phyloP scores from a whole-genome alignment of 2,797 vertebrate genomes.

The Ciconia nigra region DNA sequence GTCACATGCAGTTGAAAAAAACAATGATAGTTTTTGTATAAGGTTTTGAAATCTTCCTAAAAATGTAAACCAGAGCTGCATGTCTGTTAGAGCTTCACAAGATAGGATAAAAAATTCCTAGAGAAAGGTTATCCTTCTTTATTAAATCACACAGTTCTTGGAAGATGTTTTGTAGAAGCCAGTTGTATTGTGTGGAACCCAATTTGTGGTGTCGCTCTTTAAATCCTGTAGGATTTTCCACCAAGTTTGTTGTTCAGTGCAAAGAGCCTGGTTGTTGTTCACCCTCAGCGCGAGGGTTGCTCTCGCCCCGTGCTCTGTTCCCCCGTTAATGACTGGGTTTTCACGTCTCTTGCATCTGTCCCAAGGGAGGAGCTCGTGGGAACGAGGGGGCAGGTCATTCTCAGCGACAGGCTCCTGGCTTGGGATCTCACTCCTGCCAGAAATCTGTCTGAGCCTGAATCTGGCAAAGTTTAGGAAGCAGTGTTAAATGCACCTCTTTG shows the following conservation, averaged over 20 bases:
- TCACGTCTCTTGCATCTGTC: background rate
- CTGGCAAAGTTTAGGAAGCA: conserved; percentile 43
- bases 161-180: background rate
- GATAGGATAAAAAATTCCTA: background rate
- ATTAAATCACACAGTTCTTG: background rate
- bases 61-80: background rate
- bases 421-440: conserved; percentile 24
- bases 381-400: conserved; percentile 67
- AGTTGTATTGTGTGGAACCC: background rate
- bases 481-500: conserved; percentile 51
- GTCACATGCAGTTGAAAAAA: background rate
- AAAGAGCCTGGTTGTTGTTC: background rate
- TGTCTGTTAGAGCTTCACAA: background rate
- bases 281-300: background rate
- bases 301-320: background rate
- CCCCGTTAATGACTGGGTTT: background rate
- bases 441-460: conserved; percentile 50
- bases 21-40: background rate
- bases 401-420: conserved; percentile 59
- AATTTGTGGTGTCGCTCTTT: background rate
- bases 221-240: background rate
- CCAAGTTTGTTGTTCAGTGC: background rate
- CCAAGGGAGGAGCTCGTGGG: conserved; percentile 71
- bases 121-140: background rate
- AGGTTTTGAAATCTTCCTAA: background rate